Evolutionary conservation across 2,888 invertebrate species (phyloP).

Genomic region (Stenchaetothrips biformis): DNA sequence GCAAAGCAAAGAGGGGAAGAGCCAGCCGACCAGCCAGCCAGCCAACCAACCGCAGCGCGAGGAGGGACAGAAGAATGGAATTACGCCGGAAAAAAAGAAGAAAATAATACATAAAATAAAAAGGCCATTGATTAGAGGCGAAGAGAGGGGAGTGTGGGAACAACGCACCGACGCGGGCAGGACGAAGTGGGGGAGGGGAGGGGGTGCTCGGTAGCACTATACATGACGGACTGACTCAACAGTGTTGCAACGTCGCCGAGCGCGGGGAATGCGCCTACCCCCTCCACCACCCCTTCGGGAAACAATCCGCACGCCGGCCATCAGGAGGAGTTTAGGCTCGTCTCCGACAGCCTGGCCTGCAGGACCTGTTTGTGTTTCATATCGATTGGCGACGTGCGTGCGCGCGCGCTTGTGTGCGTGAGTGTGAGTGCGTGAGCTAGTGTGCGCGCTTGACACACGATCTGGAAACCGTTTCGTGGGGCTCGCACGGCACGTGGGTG

Average conservation of each 20-base stretch:
- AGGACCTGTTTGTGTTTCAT: too few species aligned
- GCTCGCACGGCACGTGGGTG: too few species aligned
- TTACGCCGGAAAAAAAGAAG: slow-evolving; percentile 19
- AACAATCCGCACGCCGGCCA: neutral
- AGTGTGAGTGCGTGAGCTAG: too few species aligned
- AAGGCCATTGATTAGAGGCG: slow-evolving; percentile 22
- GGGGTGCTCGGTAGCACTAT: neutral
- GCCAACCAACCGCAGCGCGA: neutral
- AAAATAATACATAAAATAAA: slow-evolving; percentile 19
- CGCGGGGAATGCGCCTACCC: neutral
- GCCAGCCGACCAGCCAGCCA: neutral
- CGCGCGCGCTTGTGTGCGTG: too few species aligned
- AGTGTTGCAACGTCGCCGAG: neutral
- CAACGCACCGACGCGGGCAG: slow-evolving; percentile 2
- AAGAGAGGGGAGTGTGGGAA: slow-evolving; percentile 13
- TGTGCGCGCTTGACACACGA: too few species aligned
- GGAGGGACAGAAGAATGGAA: slow-evolving; percentile 7
- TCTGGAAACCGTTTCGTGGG: too few species aligned
- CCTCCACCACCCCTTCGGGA: neutral
- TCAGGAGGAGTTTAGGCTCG: neutral
- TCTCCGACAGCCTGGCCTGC: neutral
- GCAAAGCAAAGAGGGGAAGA: neutral
- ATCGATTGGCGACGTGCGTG: too few species aligned
- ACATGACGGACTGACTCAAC: slow-evolving; percentile 5
- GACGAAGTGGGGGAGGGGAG: neutral